Percentiles rank a stretch among this genome's conserved stretches.
Conservation (phyloP, 2,888 invertebrate genomes). For the Erebia epiphron region DNA sequence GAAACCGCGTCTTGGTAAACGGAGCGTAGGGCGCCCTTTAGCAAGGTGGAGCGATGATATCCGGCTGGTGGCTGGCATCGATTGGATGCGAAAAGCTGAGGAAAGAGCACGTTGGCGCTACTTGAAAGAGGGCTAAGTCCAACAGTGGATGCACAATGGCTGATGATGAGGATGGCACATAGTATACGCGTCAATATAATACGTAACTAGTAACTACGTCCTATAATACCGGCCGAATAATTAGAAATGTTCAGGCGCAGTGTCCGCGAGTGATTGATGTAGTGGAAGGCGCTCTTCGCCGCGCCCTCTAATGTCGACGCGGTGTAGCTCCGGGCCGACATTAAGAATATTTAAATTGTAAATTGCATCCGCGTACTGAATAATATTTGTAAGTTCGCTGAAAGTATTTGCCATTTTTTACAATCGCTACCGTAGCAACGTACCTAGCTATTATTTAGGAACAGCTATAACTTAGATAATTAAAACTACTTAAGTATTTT, state of each 20-base stretch:
- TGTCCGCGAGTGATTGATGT: conserved; percentile 82
- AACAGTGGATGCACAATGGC: too few species aligned
- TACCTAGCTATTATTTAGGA: too few species aligned
- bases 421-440: conserved; percentile 44
- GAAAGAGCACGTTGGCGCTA: too few species aligned
- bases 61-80: too few species aligned
- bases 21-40: too few species aligned
- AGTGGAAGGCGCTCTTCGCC: conserved; percentile 67
- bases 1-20: too few species aligned
- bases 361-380: conserved; percentile 80
- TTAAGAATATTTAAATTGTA: conserved; percentile 83
- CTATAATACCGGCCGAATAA: conserved; percentile 60
- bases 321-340: conserved; percentile 77
- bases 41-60: too few species aligned
- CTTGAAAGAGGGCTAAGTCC: too few species aligned
- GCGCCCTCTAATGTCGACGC: conserved; percentile 45
- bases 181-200: not conserved
- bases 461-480: too few species aligned
- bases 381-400: conserved; percentile 50
- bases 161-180: too few species aligned
- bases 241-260: conserved; percentile 80
- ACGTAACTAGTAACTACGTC: not conserved
- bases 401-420: conserved; percentile 60
- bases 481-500: not conserved
- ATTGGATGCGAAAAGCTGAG: too few species aligned